phyloP scores from a whole-genome alignment of 2,113 vertebrate genomes.

The Sorex fumeus region DNA sequence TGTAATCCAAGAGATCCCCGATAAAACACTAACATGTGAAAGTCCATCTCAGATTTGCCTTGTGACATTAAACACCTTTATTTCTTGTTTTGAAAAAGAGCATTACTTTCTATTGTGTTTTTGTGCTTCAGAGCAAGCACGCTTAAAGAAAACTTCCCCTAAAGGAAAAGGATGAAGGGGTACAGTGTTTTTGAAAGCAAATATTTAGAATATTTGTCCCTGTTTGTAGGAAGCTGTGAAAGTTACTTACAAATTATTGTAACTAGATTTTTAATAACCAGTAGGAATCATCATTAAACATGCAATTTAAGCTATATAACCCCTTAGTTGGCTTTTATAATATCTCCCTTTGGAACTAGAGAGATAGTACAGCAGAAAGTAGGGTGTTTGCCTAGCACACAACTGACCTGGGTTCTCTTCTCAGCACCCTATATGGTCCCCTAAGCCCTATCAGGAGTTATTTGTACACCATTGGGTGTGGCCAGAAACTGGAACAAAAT shows the following conservation, averaged over 20 bases:
- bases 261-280: slow-evolving; percentile 16
- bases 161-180: slow-evolving; percentile 21
- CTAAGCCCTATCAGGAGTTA: no score
- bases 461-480: no score
- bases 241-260: slow-evolving; percentile 62
- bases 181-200: slow-evolving; percentile 57
- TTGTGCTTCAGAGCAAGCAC: neutral
- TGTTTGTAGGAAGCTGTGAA: slow-evolving; percentile 4
- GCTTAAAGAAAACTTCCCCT: neutral
- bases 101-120: neutral
- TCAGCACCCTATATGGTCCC: no score
- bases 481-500: no score
- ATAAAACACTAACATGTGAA: neutral
- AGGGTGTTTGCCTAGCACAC: no score
- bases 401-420: no score
- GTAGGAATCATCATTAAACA: neutral
- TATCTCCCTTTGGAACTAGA: no score
- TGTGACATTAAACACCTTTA: neutral
- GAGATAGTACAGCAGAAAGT: no score
- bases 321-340: neutral
- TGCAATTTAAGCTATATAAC: neutral
- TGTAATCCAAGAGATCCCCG: neutral
- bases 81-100: neutral
- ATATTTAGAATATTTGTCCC: slow-evolving; percentile 49
- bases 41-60: neutral